Percentiles rank a stretch among this genome's conserved stretches.
Conservation (phyloP, 2,797 vertebrate genomes). For the Pristis pectinata region DNA sequence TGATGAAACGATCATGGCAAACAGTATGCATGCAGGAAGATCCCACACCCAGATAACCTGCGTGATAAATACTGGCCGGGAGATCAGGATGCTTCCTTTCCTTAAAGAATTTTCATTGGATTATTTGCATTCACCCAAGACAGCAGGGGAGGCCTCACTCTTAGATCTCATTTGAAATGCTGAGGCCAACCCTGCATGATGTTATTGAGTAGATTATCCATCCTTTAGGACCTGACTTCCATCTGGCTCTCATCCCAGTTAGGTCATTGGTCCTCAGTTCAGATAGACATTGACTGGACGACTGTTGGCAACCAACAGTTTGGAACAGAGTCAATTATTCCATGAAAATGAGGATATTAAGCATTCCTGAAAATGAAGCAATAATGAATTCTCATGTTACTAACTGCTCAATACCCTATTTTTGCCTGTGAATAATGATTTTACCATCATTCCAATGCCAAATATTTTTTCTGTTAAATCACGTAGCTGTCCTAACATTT, state of each 20-base stretch:
- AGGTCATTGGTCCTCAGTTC: not conserved
- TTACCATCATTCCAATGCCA: not conserved
- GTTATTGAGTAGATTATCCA: not conserved
- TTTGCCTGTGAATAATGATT: no score
- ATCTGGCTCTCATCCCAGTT: not conserved
- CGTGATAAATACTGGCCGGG: no score
- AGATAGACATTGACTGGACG: not conserved
- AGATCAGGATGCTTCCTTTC: no score
- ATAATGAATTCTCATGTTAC: not conserved
- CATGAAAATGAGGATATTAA: not conserved
- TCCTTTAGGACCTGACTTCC: not conserved
- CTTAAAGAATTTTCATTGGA: no score
- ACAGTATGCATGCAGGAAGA: no score
- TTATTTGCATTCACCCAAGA: no score
- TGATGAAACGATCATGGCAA: no score
- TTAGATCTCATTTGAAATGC: not conserved
- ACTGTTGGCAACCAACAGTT: not conserved
- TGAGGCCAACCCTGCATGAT: not conserved
- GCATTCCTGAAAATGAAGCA: not conserved
- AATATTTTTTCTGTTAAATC: not conserved
- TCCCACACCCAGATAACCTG: no score
- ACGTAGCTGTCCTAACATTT: not conserved
- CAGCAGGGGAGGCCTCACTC: no score
- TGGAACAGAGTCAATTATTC: not conserved
- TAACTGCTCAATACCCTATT: not conserved